Percentiles rank a stretch among this genome's conserved stretches.
Evolutionary conservation across 2,113 vertebrate genomes (phyloP).

Genomic region (Corynorhinus townsendii): DNA sequence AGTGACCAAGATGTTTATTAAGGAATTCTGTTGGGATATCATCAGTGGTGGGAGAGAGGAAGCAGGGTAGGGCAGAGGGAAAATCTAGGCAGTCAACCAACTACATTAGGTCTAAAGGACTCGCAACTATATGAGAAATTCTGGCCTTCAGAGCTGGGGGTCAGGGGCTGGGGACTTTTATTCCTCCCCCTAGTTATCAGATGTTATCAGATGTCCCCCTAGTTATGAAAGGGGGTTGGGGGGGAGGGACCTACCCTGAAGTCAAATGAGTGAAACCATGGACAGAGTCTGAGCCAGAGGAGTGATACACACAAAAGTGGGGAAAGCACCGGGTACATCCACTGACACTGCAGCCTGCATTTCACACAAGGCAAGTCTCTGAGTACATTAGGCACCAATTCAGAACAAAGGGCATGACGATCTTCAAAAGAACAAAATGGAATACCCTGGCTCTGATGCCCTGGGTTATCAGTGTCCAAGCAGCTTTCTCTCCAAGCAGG

Average conservation of each 20-base stretch:
- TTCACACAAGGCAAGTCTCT: background rate
- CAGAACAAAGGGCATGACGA: background rate
- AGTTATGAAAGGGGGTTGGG: background rate
- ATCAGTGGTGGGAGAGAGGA: background rate
- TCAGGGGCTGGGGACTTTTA: background rate
- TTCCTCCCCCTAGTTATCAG: background rate
- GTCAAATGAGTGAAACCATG: background rate
- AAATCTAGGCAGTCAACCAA: background rate
- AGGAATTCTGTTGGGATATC: background rate
- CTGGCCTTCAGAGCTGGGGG: background rate
- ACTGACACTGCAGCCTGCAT: no score
- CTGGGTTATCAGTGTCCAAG: background rate
- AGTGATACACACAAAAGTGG: background rate
- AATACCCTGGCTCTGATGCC: background rate
- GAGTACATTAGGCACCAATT: background rate
- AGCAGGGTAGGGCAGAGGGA: background rate
- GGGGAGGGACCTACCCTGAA: background rate
- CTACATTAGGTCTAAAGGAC: background rate
- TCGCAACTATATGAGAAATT: background rate
- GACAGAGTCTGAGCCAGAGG: background rate
- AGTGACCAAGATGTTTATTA: background rate
- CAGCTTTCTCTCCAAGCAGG: background rate
- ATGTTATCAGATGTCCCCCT: no score
- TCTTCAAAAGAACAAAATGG: background rate
- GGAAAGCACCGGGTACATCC: background rate